phyloP scores from a whole-genome alignment of 2,113 vertebrate species.

The Cyprinodon brontotheroides region DNA sequence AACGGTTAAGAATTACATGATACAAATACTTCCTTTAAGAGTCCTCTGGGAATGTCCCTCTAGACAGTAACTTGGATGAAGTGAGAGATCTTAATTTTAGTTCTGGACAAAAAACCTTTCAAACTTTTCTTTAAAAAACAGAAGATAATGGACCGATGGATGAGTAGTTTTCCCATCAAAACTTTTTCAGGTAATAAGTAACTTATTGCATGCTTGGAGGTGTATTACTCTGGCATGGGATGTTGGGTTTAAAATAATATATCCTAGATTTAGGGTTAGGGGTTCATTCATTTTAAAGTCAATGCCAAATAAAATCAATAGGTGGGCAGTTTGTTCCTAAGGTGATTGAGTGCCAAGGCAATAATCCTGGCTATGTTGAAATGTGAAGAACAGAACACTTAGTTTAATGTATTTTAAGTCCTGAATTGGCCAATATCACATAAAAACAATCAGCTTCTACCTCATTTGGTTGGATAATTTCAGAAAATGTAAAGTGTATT shows the following conservation, averaged over 20 bases:
- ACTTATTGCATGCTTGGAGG: too few species aligned
- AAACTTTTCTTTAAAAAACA: background rate
- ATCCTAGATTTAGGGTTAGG: background rate
- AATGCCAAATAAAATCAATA: too few species aligned
- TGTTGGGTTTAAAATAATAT: background rate
- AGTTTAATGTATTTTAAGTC: background rate
- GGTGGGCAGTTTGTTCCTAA: too few species aligned
- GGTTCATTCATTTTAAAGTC: background rate
- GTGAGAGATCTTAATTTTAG: background rate
- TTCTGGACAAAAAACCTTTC: background rate
- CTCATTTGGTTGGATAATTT: background rate
- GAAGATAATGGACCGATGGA: background rate
- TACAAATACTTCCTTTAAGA: too few species aligned
- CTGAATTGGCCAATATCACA: background rate
- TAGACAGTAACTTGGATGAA: background rate
- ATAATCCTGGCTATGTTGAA: background rate
- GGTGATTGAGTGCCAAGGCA: background rate
- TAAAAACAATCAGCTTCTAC: background rate
- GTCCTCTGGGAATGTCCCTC: too few species aligned
- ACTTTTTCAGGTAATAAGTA: too few species aligned
- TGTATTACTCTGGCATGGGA: too few species aligned
- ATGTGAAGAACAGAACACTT: background rate
- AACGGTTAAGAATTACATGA: too few species aligned
- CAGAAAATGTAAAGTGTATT: too few species aligned
- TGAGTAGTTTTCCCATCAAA: too few species aligned